Evolutionary conservation across 2,113 vertebrate genomes (phyloP).

Genomic region (Sula dactylatra): DNA sequence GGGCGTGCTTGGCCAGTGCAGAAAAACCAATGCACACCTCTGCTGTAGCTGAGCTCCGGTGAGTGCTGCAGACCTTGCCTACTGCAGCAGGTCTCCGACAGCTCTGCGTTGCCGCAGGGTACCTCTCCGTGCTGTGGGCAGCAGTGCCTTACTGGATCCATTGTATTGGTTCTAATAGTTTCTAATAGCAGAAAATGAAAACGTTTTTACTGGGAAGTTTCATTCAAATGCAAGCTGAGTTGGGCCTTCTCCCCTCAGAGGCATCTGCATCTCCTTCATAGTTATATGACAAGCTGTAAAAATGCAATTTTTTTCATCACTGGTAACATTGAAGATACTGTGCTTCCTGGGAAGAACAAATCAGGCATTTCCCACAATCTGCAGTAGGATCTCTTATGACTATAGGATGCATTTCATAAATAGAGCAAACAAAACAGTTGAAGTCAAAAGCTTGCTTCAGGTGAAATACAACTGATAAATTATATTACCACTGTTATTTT

Average conservation of each 20-base stretch:
- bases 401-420: not conserved
- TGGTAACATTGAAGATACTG: not conserved
- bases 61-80: rapidly evolving
- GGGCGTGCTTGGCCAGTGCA: not conserved
- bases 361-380: not conserved
- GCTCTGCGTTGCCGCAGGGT: rapidly evolving
- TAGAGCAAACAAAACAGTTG: not conserved
- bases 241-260: not conserved
- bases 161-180: not conserved
- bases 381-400: not conserved
- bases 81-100: not conserved
- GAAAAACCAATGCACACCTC: not conserved
- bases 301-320: not conserved
- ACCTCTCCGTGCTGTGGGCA: not conserved
- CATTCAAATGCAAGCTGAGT: not conserved
- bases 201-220: not conserved
- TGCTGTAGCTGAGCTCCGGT: not conserved
- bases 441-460: not conserved
- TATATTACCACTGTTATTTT: not conserved
- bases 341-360: not conserved
- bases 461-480: not conserved
- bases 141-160: not conserved
- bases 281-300: not conserved
- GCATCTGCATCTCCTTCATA: not conserved
- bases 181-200: not conserved